Evolutionary conservation across 1,140 invertebrate genomes (phyloP), one percentile per base, ranked within the genome.

Genomic region (Penaeus chinensis): DNA sequence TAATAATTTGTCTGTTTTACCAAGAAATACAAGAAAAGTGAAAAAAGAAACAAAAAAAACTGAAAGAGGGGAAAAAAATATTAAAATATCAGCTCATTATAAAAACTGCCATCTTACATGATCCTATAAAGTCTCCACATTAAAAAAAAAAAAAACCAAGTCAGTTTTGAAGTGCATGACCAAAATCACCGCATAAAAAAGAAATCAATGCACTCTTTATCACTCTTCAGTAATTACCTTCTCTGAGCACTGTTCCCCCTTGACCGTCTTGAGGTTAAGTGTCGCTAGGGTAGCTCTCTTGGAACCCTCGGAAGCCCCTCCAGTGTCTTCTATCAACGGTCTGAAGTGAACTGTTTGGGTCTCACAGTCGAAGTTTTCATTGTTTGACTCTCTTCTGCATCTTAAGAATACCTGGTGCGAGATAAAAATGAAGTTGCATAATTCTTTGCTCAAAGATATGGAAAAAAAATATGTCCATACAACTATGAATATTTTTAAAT

Each of bases 261-360:
- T 84, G 13, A 84, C 27, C 8, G 66, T 84, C 69, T 76, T 74
- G 7, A 62, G 66, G 54, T 79, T 79, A 3, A 60, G 22, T 2
- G 32, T 79, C 11, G 77, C 19, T 11, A n/a, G 20, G n/a, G 77
- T 27, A 79, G 47, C 47, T 79, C 61, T 37, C 77, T 47, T 78
- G 62, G 54, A 54, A 5, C 54, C 54, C 54, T 62, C 62, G 32
- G 62, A n/a, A 27, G 42, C 83, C 3, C 19, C 47, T 54, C 60
- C 84, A 24, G 3, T 20, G 60, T 22, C 24, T 60, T 11, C 19
- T 22, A 61, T 63, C 20, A 65, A 62, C 0, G 60, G 84, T 20
- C 19, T 62, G 61, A 78, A 85, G 74, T 85, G 76, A 27, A 47
- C 63, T 13, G 76, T 85, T 27, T 85, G 84, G 13, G 84, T 85